phyloP scores from a whole-genome alignment of 2,888 invertebrate species.

The Pollenia angustigena region DNA sequence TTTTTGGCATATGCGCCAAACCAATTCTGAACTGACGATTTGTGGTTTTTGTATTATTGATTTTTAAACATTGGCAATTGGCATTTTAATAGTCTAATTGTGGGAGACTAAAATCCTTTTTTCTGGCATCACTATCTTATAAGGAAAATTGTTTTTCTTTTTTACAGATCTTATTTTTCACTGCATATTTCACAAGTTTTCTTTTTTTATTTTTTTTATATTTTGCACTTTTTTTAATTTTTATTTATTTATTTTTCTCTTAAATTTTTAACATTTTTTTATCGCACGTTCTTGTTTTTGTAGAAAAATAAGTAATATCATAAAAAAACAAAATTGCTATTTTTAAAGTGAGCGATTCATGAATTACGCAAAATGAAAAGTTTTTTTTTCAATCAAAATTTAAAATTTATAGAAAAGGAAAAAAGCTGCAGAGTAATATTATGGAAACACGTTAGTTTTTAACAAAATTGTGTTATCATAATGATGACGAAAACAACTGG shows the following conservation, averaged over 20 bases:
- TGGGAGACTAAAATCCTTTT: neutral
- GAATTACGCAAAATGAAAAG: constrained; percentile 82
- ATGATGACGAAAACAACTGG: constrained; percentile 64
- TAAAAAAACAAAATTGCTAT: constrained; percentile 79
- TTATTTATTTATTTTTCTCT: constrained; percentile 56
- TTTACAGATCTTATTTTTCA: constrained; percentile 61
- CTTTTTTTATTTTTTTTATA: constrained; percentile 58
- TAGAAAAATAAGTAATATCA: constrained; percentile 78
- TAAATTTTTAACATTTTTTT: constrained; percentile 57
- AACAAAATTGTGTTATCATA: constrained; percentile 44
- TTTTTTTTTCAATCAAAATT: constrained; percentile 78
- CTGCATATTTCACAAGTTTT: constrained; percentile 61
- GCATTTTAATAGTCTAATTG: constrained; percentile 1
- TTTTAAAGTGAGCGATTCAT: constrained; percentile 80
- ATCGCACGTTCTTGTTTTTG: constrained; percentile 75
- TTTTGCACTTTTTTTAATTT: constrained; percentile 67
- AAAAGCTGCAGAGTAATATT: constrained; percentile 44
- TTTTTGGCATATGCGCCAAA: too few relatives aligned
- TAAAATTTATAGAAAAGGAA: constrained; percentile 77
- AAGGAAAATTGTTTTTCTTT: constrained; percentile 43
- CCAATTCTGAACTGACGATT: too few relatives aligned
- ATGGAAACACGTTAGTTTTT: constrained; percentile 61
- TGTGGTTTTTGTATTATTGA: constrained; percentile 18
- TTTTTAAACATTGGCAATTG: constrained; percentile 22
- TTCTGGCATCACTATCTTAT: constrained; percentile 53